Base-by-base conservation (phyloP, 2,113 vertebrate genomes). In the Chrysochloris asiatica region DNA sequence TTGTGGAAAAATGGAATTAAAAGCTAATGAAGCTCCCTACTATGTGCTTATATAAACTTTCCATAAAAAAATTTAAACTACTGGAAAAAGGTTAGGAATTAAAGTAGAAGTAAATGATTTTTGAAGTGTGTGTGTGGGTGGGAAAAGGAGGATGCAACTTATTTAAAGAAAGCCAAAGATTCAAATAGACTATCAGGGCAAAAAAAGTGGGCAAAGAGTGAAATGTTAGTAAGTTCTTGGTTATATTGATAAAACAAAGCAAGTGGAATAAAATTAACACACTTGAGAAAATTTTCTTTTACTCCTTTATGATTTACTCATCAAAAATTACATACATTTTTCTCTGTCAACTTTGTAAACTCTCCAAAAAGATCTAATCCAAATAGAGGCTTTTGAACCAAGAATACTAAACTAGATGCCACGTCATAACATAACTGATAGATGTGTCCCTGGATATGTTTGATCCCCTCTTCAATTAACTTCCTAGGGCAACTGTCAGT, bases 191-290 rank as follows among this genome's bases (percentile, higher is more conserved):
- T 78, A 82, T 47, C 36, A 52, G 36, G n/a, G 67, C 59, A 92
- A 41, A 14, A 2, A 38, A 73, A 72, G 54, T 19, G n/a, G n/a
- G n/a, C n/a, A n/a, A n/a, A n/a, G n/a, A n/a, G n/a, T n/a, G n/a
- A n/a, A n/a, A n/a, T n/a, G n/a, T n/a, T n/a, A n/a, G n/a, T 22
- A 56, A 3, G 24, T 38, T 48, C 50, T 93, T 88, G n/a, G 6
- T 86, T 91, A 33, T 71, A 45, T 1, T 75, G n/a, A 78, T 59
- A 36, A 93, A 91, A 11, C 6, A 38, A 69, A 1, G 52, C 65
- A 73, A 33, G 26, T 89, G 17, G 16, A 81, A 83, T 56, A 95
- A 93, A 93, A 80, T 24, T 45, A 73, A 69, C 54, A 19, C 33
- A 50, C 52, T 54, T 30, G 52, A 83, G 47, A 94, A 47, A 52